Conservation (phyloP, 2,888 invertebrate genomes). For the Craniophora ligustri region DNA sequence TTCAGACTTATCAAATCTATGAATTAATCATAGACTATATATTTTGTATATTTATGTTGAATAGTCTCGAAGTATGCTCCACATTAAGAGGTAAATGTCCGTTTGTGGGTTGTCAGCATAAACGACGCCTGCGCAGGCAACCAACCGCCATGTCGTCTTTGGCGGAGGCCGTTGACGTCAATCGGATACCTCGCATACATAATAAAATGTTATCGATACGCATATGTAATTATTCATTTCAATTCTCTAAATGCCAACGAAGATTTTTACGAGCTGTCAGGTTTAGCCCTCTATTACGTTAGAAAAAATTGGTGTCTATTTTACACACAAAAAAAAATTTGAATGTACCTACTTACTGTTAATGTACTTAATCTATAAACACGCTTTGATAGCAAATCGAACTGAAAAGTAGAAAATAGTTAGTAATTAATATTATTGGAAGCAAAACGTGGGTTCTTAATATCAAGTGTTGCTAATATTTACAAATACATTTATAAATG, state of each 20-base stretch:
- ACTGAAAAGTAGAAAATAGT: no score
- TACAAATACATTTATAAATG: no score
- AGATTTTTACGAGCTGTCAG: conserved; percentile 4
- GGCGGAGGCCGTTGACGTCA: conserved; percentile 62
- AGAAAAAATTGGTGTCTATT: no score
- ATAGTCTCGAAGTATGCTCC: conserved; percentile 41
- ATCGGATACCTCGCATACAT: conserved; percentile 60
- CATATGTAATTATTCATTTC: conserved; percentile 57
- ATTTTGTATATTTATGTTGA: conserved; percentile 47
- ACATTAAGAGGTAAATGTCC: conserved; percentile 56
- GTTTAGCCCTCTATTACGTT: no score
- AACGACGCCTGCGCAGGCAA: conserved; percentile 36
- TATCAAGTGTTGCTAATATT: no score
- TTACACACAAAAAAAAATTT: no score
- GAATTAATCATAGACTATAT: conserved; percentile 43
- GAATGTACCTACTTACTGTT: no score
- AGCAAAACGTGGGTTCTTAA: no score
- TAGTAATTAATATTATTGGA: no score
- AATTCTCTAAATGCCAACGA: conserved; percentile 41
- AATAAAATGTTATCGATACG: conserved; percentile 56
- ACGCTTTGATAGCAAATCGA: no score
- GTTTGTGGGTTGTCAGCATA: conserved; percentile 53
- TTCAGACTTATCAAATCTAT: conserved; percentile 19
- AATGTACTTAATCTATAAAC: no score
- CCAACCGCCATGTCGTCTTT: conserved; percentile 23